Base-by-base conservation (phyloP, 2,888 invertebrate genomes). In the Stegophylla sp. region DNA sequence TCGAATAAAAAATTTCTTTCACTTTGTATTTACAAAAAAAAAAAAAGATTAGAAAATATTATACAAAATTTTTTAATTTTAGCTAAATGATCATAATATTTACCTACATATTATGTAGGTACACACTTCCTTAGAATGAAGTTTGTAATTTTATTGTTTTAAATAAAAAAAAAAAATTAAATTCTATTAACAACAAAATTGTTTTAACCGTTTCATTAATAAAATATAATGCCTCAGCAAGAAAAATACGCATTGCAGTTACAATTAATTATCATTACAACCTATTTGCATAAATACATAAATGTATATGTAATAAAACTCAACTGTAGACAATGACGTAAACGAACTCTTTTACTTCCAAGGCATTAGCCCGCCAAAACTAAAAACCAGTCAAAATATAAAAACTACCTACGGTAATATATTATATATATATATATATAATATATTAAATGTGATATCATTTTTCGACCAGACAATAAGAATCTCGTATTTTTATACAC, bases 401-500 rank as follows among this genome's bases (percentile, higher is more conserved):
- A 3, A 75, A 75, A 64, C 23, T 63, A 26, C 53, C 64, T 41
- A 41, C 41, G 13, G 41, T 17, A 9, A 48, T 61, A 28, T 48
- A 9, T 17, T 9, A 69, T 20, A 15, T 13, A 26, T 17, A 17
- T 28, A 51, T 15, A 69, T 15, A 43, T 43, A n/a, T n/a, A n/a
- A 34, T 7, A 34, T 7, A 34, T 34, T 34, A 34, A 5, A 34
- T 34, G 34, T 34, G 34, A 34, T 34, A 34, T 28, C 20, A n/a
- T 74, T 63, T 66, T 12, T 26, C 64, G 67, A 41, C 34, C 61
- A 71, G 79, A 79, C 79, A 71, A 79, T 79, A 69, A 41, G 69
- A 71, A 69, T 77, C 67, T 77, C 1, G 59, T 71, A 76, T 79
- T 71, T 48, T 61, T 69, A 71, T 79, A 71, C 51, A 71, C 71